phyloP scores from a whole-genome alignment of 1,140 invertebrate genomes.

The Latrodectus geometricus region DNA sequence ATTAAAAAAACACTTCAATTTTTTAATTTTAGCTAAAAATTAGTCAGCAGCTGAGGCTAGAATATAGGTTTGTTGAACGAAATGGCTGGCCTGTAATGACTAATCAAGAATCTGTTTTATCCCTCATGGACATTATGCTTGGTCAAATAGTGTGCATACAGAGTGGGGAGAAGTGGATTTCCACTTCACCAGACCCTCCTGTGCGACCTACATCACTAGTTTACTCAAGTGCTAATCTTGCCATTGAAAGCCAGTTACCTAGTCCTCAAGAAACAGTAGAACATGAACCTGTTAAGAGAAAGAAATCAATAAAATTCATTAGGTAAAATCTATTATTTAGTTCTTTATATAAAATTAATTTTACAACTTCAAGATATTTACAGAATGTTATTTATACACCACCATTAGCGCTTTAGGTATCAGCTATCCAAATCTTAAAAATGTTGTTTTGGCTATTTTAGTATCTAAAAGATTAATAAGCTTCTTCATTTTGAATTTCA shows the following conservation, averaged over 20 bases:
- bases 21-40: conserved; percentile 40
- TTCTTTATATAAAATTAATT: neutral
- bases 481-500: too few relatives aligned
- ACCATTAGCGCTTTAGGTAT: too few relatives aligned
- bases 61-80: conserved; percentile 67
- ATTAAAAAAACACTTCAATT: too few relatives aligned
- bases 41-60: conserved; percentile 42
- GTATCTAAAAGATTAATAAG: too few relatives aligned
- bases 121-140: conserved; percentile 67
- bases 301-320: conserved; percentile 40
- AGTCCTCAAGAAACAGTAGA: conserved; percentile 14
- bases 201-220: conserved; percentile 19
- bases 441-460: too few relatives aligned
- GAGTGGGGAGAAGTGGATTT: neutral
- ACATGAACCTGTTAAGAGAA: conserved; percentile 24
- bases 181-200: neutral
- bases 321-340: conserved; percentile 10
- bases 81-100: conserved; percentile 69
- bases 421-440: too few relatives aligned
- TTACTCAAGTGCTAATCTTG: neutral
- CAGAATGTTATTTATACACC: too few relatives aligned
- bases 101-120: conserved; percentile 66
- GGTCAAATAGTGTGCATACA: conserved; percentile 63
- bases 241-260: neutral
- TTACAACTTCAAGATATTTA: too few relatives aligned